phyloP scores from a whole-genome alignment of 1,140 invertebrate genomes.

The Heliconius hermathena region DNA sequence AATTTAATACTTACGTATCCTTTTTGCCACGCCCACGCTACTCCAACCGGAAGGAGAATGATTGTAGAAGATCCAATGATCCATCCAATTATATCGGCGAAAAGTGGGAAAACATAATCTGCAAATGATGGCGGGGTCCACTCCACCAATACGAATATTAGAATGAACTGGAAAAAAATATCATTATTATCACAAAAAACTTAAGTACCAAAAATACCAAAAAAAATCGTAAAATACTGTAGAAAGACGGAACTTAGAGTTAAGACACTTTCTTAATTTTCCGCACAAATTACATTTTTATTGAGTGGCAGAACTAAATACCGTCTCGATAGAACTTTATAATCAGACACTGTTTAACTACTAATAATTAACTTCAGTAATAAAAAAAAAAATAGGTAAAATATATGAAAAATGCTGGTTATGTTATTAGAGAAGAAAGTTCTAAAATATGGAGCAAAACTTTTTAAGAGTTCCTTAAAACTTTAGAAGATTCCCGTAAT shows the following conservation, averaged over 20 bases:
- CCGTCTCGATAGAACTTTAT: too few relatives aligned
- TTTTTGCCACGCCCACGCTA: constrained; percentile 77
- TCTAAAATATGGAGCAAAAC: not conserved
- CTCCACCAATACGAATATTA: constrained; percentile 86
- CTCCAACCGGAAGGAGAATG: constrained; percentile 83
- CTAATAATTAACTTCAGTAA: too few relatives aligned
- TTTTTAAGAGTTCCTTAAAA: constrained; percentile 9
- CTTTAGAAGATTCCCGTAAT: not conserved
- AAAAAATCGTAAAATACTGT: too few relatives aligned
- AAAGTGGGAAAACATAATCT: constrained; percentile 84
- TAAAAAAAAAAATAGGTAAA: not conserved
- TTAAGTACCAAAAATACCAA: too few relatives aligned
- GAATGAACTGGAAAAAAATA: constrained; percentile 82
- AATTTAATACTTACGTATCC: constrained; percentile 74
- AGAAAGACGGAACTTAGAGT: too few relatives aligned
- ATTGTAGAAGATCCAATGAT: constrained; percentile 86
- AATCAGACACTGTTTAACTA: too few relatives aligned
- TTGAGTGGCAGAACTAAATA: too few relatives aligned
- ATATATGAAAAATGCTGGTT: not conserved
- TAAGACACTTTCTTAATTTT: too few relatives aligned
- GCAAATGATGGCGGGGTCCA: constrained; percentile 84
- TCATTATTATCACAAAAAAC: not conserved
- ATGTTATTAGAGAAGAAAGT: not conserved
- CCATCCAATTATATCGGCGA: constrained; percentile 87
- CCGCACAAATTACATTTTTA: too few relatives aligned